Conservation (phyloP, 2,113 vertebrate species). For the Podarcis raffonei region DNA sequence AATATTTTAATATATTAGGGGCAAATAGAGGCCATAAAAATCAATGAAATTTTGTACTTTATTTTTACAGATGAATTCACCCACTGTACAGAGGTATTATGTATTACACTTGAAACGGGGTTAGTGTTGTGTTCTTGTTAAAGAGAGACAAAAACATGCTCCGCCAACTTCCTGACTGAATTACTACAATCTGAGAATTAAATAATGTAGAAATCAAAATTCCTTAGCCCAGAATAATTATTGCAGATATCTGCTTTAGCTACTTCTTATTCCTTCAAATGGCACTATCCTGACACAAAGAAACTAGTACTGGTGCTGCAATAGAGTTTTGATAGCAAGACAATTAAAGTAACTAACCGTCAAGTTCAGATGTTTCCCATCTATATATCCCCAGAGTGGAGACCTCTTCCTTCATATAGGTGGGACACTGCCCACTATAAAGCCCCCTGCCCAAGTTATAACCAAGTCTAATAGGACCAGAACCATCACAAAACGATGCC, state of each 20-base stretch:
- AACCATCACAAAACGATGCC: too few relatives aligned
- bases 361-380: too few relatives aligned
- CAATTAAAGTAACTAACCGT: too few relatives aligned
- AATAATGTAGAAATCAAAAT: neutral
- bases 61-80: neutral
- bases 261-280: neutral
- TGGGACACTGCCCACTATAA: too few relatives aligned
- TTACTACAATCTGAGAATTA: neutral
- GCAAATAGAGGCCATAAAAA: neutral
- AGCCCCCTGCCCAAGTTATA: too few relatives aligned
- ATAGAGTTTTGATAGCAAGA: neutral
- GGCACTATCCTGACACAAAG: neutral
- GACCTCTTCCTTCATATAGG: too few relatives aligned
- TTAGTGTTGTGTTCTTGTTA: too few relatives aligned
- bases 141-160: too few relatives aligned
- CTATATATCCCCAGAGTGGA: too few relatives aligned
- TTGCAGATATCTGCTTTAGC: neutral
- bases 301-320: too few relatives aligned
- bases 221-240: neutral
- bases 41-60: neutral
- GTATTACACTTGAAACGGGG: neutral
- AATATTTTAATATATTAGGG: neutral
- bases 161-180: neutral
- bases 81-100: neutral
- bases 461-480: too few relatives aligned